Conservation (phyloP, 2,888 invertebrate genomes). For the Papilio protenor region DNA sequence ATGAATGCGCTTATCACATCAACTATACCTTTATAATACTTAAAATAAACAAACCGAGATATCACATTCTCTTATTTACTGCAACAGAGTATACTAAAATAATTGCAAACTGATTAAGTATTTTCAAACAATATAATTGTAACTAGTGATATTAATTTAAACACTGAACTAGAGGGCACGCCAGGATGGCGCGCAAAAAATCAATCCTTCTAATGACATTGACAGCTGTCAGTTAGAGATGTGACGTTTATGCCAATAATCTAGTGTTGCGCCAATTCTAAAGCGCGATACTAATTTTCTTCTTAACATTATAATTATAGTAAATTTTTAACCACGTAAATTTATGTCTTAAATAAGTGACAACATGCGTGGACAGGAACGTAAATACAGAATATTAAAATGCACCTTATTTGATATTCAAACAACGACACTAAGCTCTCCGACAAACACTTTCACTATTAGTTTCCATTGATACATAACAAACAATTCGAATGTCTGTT, state of each 20-base stretch:
- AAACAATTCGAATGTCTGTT: not conserved
- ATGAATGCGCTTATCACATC: conserved; percentile 44
- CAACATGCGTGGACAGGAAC: not conserved
- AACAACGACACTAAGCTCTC: conserved; percentile 13
- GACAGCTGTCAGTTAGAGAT: too few species aligned
- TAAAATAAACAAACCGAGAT: not conserved
- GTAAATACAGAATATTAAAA: conserved; percentile 15
- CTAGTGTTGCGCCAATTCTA: too few species aligned
- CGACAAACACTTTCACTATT: conserved; percentile 16
- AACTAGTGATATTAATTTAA: too few species aligned
- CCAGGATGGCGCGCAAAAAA: too few species aligned
- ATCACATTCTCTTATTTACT: not conserved
- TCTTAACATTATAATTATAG: too few species aligned
- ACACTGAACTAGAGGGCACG: too few species aligned
- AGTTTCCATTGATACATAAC: conserved; percentile 17
- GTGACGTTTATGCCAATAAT: too few species aligned
- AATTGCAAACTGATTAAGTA: not conserved
- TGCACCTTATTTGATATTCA: conserved; percentile 32
- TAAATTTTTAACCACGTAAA: too few species aligned
- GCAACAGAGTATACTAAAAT: not conserved
- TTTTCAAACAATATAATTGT: too few species aligned
- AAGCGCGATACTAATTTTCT: too few species aligned
- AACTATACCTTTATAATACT: conserved; percentile 23
- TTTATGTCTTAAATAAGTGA: not conserved
- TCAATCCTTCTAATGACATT: too few species aligned